Percentiles rank a stretch among this genome's conserved stretches.
These are phyloP conservation scores for Brachypteracias leptosomus DNA, from an alignment of 2,113 vertebrate genomes.

Conservation along the genomic window DNA sequence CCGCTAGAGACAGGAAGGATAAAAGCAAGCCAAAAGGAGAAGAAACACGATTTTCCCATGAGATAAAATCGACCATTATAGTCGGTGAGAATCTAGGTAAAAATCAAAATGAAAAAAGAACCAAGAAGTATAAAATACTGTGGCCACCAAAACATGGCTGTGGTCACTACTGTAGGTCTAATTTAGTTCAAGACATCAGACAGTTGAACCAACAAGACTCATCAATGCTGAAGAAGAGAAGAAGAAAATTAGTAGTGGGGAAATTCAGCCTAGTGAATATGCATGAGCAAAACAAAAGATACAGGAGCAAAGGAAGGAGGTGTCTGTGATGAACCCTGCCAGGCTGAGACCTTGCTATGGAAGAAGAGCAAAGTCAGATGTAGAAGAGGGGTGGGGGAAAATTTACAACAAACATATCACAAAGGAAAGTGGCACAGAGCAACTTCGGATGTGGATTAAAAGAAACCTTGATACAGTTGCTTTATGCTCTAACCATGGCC, in stretches of 20 bases:
- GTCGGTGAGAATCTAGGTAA: not conserved
- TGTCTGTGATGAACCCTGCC: not conserved
- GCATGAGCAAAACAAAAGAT: not conserved
- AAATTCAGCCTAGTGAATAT: not conserved
- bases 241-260: not conserved
- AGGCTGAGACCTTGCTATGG: not conserved
- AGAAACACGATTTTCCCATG: not conserved
- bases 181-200: not conserved
- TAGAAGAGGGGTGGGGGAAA: not conserved
- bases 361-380: not conserved
- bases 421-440: accelerated
- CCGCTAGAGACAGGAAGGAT: not conserved
- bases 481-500: not conserved
- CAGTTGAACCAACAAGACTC: not conserved
- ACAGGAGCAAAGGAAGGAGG: not conserved
- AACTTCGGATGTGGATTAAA: not conserved
- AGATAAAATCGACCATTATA: not conserved
- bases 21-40: not conserved
- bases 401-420: not conserved
- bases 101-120: not conserved
- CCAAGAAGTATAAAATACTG: not conserved
- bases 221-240: not conserved
- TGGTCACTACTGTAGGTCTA: not conserved
- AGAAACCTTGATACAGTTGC: not conserved
- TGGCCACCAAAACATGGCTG: not conserved